Percentiles rank a stretch among this genome's conserved stretches.
Evolutionary conservation across 2,888 invertebrate species (phyloP).

Genomic region (Lapara coniferarum): DNA sequence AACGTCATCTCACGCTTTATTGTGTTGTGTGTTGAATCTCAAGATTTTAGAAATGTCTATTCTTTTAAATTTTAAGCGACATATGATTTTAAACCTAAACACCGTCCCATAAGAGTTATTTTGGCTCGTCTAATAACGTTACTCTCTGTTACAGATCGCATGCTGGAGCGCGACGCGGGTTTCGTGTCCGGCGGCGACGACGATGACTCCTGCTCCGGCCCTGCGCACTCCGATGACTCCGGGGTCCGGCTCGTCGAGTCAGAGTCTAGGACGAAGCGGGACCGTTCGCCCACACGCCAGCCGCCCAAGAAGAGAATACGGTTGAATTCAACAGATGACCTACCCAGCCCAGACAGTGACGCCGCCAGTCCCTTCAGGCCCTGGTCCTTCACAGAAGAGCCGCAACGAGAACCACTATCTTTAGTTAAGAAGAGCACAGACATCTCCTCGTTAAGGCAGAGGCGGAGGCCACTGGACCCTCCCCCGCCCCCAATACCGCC

Average conservation of each 20-base stretch:
- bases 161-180: constrained; percentile 86
- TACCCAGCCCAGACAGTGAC: constrained; percentile 71
- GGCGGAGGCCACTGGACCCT: constrained; percentile 64
- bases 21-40: too few relatives aligned
- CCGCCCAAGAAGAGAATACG: constrained; percentile 90
- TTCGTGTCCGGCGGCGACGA: constrained; percentile 90
- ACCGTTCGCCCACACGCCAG: constrained; percentile 68
- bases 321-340: constrained; percentile 68
- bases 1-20: too few relatives aligned
- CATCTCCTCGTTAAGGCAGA: constrained; percentile 61
- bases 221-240: constrained; percentile 80
- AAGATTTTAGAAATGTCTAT: too few relatives aligned
- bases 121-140: neutral
- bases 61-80: too few relatives aligned
- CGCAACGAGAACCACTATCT: constrained; percentile 86
- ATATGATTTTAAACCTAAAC: too few relatives aligned
- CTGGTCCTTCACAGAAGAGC: constrained; percentile 85
- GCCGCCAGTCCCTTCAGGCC: constrained; percentile 85
- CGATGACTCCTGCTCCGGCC: constrained; percentile 83
- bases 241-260: constrained; percentile 73
- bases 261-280: constrained; percentile 83
- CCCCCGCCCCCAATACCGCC: constrained; percentile 57
- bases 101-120: neutral
- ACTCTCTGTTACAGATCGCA: constrained; percentile 79
- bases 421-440: constrained; percentile 81